phyloP scores from a whole-genome alignment of 2,113 vertebrate genomes.

The Perca flavescens region DNA sequence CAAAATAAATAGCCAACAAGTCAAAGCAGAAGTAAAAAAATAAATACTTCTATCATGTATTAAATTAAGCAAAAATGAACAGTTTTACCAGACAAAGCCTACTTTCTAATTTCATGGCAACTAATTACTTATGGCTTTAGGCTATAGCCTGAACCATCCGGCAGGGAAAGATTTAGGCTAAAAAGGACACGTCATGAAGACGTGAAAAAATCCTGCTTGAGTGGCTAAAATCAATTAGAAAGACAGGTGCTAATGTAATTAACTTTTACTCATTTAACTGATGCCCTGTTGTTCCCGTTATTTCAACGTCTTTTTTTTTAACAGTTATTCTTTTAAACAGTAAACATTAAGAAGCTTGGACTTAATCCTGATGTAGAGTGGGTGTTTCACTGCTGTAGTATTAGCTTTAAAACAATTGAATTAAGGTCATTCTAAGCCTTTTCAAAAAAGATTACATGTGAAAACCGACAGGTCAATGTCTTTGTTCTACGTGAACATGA shows the following conservation, averaged over 20 bases:
- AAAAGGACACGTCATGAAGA: background rate
- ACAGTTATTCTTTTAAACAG: no score
- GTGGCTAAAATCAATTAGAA: background rate
- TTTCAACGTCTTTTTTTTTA: background rate
- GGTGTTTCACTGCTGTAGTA: background rate
- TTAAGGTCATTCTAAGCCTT: background rate
- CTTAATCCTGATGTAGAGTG: background rate
- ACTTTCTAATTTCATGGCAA: background rate
- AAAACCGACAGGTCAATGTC: background rate
- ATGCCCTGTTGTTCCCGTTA: background rate
- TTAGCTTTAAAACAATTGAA: background rate
- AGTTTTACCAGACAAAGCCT: constrained; percentile 1
- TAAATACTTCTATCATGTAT: background rate
- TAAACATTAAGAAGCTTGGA: background rate
- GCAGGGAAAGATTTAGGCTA: background rate
- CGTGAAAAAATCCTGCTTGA: background rate
- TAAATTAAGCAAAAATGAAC: background rate
- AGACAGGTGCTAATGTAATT: background rate
- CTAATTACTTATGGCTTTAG: background rate
- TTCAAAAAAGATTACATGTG: background rate
- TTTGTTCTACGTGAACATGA: background rate
- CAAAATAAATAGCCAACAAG: background rate
- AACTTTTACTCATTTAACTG: background rate
- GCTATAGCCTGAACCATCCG: background rate
- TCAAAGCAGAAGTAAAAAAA: background rate